phyloP scores from a whole-genome alignment of 1,140 invertebrate genomes.

The Batillaria attramentaria region DNA sequence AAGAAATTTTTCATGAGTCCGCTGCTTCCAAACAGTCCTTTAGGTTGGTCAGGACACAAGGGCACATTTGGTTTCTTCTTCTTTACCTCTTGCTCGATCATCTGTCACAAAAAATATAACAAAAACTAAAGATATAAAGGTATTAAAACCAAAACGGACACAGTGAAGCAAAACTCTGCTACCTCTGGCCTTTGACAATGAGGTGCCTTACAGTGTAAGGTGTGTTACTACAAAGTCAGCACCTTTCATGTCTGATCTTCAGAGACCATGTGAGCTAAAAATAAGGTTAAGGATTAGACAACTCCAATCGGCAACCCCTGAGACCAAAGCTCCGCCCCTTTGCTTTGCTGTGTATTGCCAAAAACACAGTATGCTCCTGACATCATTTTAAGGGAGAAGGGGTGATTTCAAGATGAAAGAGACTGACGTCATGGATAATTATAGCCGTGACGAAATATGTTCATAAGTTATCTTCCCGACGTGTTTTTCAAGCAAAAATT shows the following conservation, averaged over 20 bases:
- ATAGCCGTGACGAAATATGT: too few relatives aligned
- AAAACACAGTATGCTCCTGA: too few relatives aligned
- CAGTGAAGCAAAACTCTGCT: neutral
- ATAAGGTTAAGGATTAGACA: neutral
- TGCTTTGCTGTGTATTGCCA: too few relatives aligned
- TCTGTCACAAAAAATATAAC: slow-evolving; percentile 58
- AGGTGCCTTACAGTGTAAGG: too few relatives aligned
- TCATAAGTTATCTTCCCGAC: too few relatives aligned
- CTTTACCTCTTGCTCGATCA: slow-evolving; percentile 79
- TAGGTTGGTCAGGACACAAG: slow-evolving; percentile 77
- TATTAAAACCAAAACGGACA: too few relatives aligned
- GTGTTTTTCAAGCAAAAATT: too few relatives aligned
- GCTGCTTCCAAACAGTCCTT: slow-evolving; percentile 33
- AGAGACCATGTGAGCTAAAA: neutral
- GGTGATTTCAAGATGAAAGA: too few relatives aligned
- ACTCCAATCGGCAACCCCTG: too few relatives aligned
- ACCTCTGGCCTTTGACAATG: neutral
- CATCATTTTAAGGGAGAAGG: too few relatives aligned
- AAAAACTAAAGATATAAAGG: neutral
- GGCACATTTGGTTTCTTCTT: slow-evolving; percentile 76
- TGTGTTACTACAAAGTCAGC: neutral
- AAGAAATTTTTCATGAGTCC: slow-evolving; percentile 22
- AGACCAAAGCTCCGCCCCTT: too few relatives aligned
- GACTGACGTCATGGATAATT: too few relatives aligned
- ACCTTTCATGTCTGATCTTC: neutral